Base-by-base conservation (phyloP, 1,140 invertebrate genomes). In the Anastatus disparis region DNA sequence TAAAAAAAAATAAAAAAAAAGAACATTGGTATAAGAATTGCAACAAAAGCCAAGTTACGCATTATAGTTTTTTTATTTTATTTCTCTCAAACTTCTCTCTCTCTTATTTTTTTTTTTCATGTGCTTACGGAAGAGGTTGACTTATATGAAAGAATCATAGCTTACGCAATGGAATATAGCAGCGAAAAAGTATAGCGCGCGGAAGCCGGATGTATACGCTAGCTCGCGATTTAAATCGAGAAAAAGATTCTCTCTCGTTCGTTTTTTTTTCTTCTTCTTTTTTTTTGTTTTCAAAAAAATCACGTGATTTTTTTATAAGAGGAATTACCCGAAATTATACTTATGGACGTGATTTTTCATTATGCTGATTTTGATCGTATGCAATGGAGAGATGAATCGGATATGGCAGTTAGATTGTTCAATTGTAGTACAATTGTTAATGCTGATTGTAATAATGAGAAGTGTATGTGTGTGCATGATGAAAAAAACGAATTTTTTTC, bases 271-370 rank as follows among this genome's bases (percentile, higher is more conserved):
- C n/a, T n/a, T n/a, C n/a, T n/a, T n/a, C n/a, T n/a, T n/a, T n/a
- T n/a, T n/a, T n/a, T n/a, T n/a, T n/a, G n/a, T n/a, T n/a, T n/a
- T n/a, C n/a, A n/a, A n/a, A n/a, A n/a, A 26, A 42, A n/a, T 63
- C 44, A 26, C 46, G 61, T 20, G 40, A 8, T 15, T 3, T 13
- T 12, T 4, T 3, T n/a, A n/a, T n/a, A 31, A 29, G 10, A 6
- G 66, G 66, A 31, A 59, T 59, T 61, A 62, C 48, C 58, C 67
- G 46, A 62, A 69, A 69, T 69, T 29, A 63, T 3, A 53, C n/a
- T n/a, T n/a, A n/a, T 26, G 24, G 29, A 46, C 24, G 29, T 20
- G 29, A 68, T 59, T 68, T 68, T 68, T 68, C 56, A 59, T 59
- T 61, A n/a, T 29, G 20, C 42, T 52, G 55, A 52, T 59, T 66